These are phyloP conservation scores for Remorina albescens DNA, from an alignment of 2,797 vertebrate species.

Conservation along the genomic window DNA sequence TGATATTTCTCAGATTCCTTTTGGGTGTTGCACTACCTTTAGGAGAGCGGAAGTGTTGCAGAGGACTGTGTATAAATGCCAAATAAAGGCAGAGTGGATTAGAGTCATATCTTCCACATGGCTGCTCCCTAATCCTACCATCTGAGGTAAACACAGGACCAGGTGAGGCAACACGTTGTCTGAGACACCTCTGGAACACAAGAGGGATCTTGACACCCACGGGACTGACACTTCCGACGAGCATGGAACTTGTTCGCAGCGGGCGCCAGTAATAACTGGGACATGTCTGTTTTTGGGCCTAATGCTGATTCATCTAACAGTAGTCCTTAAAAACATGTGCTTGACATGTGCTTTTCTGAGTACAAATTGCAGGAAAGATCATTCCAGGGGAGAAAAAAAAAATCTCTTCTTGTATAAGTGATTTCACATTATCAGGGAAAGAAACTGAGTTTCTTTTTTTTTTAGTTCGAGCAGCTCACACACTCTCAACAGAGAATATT, in stretches of 20 bases:
- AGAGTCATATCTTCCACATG: slow-evolving; percentile 79
- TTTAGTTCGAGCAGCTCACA: background rate
- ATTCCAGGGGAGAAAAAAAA: background rate
- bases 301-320: slow-evolving; percentile 7
- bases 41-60: slow-evolving; percentile 61
- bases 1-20: slow-evolving; percentile 66
- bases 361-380: background rate
- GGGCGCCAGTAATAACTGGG: slow-evolving; percentile 5
- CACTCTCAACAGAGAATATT: background rate
- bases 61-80: slow-evolving; percentile 69
- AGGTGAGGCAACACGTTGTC: slow-evolving; percentile 80
- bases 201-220: slow-evolving; percentile 58
- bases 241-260: slow-evolving; percentile 10
- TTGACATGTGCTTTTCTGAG: slow-evolving; percentile 9
- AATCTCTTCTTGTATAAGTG: background rate
- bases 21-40: slow-evolving; percentile 61
- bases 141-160: slow-evolving; percentile 81
- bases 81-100: slow-evolving; percentile 77
- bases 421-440: background rate
- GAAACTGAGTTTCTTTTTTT: slow-evolving; percentile 12
- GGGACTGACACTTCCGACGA: slow-evolving; percentile 39
- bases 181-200: slow-evolving; percentile 69
- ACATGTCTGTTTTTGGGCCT: slow-evolving; percentile 6
- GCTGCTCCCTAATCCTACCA: slow-evolving; percentile 80
- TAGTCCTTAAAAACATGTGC: background rate